These are phyloP conservation scores for Phaetusa simplex DNA, from an alignment of 2,113 vertebrate genomes.

Conservation along the genomic window DNA sequence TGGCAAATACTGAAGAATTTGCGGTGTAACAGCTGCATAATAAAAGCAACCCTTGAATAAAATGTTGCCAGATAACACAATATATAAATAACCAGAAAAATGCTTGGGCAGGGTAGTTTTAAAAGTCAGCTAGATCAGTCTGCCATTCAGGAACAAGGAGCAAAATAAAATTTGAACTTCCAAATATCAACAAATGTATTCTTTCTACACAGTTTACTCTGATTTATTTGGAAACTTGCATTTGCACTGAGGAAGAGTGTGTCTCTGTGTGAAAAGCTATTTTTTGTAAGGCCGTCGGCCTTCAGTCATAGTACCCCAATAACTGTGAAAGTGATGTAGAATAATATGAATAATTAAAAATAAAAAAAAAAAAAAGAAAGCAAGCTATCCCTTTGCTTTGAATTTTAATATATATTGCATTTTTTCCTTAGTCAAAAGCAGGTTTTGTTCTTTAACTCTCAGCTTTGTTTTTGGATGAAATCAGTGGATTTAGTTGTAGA, in stretches of 20 bases:
- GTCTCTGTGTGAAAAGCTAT: background rate
- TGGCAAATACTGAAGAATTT: background rate
- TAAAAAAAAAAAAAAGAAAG: background rate
- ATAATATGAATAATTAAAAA: background rate
- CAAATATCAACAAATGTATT: background rate
- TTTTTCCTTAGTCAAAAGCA: background rate
- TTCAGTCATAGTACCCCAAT: background rate
- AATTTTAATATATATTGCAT: background rate
- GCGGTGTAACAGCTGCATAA: background rate
- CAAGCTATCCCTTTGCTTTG: background rate
- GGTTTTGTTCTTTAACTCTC: background rate
- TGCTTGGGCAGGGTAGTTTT: background rate
- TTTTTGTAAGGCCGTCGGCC: background rate
- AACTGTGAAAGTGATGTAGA: background rate
- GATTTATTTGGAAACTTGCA: background rate
- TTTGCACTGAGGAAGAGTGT: background rate
- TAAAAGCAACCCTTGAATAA: background rate
- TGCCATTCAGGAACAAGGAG: background rate
- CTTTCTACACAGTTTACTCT: background rate
- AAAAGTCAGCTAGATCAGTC: background rate
- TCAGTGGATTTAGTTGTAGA: background rate
- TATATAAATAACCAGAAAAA: background rate
- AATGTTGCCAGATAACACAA: background rate
- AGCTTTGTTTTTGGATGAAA: background rate
- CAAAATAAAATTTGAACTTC: background rate